Conservation (phyloP, 2,113 vertebrate species). For the Peromyscus maniculatus region DNA sequence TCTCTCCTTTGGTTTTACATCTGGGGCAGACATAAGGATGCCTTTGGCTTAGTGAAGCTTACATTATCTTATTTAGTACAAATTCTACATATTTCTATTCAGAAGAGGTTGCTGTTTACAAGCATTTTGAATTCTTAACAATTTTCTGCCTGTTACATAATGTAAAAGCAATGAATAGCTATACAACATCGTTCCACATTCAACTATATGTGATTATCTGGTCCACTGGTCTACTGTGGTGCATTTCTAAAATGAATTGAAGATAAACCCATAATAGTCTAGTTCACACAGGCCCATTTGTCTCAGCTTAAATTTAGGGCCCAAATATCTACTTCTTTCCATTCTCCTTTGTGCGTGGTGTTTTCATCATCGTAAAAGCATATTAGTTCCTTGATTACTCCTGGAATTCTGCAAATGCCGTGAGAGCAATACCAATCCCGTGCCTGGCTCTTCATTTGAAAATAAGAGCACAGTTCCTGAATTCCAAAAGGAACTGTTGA, state of each 20-base stretch:
- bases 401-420: conserved; percentile 59
- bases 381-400: conserved; percentile 70
- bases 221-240: conserved; percentile 73
- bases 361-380: conserved; percentile 72
- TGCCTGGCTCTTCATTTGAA: neutral
- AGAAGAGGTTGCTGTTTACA: conserved; percentile 69
- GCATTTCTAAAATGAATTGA: conserved; percentile 78
- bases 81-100: conserved; percentile 55
- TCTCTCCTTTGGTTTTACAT: conserved; percentile 12
- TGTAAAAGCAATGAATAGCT: conserved; percentile 70
- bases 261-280: conserved; percentile 80
- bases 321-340: conserved; percentile 73
- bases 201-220: conserved; percentile 65
- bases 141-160: conserved; percentile 72
- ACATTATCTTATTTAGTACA: conserved; percentile 63
- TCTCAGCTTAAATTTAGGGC: conserved; percentile 76
- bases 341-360: conserved; percentile 70
- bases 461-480: conserved; percentile 36
- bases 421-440: conserved; percentile 17
- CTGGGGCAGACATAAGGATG: conserved; percentile 61
- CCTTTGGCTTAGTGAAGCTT: conserved; percentile 52
- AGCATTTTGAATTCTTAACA: conserved; percentile 75
- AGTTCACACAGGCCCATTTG: conserved; percentile 72
- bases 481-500: conserved; percentile 2
- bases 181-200: conserved; percentile 50